Evolutionary conservation across 2,113 vertebrate species (phyloP).

Genomic region (Oryzias woworae): DNA sequence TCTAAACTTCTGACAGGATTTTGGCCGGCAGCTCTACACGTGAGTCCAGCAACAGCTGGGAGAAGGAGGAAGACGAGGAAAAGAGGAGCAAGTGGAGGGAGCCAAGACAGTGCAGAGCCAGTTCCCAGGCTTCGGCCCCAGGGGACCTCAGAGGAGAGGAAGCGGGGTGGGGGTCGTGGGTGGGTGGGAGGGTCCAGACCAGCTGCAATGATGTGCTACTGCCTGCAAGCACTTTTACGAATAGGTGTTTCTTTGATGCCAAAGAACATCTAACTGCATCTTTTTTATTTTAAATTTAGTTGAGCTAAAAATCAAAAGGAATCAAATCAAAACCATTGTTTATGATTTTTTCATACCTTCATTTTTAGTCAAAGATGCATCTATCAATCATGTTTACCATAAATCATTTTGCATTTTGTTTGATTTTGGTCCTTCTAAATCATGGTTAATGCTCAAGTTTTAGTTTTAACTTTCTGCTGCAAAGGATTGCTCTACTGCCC

Average conservation of each 20-base stretch:
- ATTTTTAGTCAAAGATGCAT: too few relatives aligned
- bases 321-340: too few relatives aligned
- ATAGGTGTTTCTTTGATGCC: constrained; percentile 1
- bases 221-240: constrained; percentile 12
- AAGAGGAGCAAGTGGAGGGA: constrained; percentile 27
- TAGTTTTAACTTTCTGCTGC: too few relatives aligned
- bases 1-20: constrained; percentile 57
- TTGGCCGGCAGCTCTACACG: constrained; percentile 68
- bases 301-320: too few relatives aligned
- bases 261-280: constrained; percentile 3
- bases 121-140: constrained; percentile 69
- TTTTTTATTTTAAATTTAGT: neutral
- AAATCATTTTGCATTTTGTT: too few relatives aligned
- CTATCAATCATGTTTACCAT: too few relatives aligned
- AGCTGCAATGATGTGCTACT: constrained; percentile 42
- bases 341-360: too few relatives aligned
- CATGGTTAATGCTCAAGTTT: too few relatives aligned
- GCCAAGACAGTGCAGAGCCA: constrained; percentile 43
- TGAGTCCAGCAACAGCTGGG: constrained; percentile 72
- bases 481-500: too few relatives aligned
- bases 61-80: constrained; percentile 27
- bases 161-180: constrained; percentile 9
- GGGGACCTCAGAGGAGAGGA: constrained; percentile 51
- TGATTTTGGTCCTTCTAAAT: too few relatives aligned
- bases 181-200: constrained; percentile 13